Evolutionary conservation across 2,797 vertebrate genomes (phyloP), one percentile per base, ranked within the genome.

Genomic region (Streptopelia turtur): DNA sequence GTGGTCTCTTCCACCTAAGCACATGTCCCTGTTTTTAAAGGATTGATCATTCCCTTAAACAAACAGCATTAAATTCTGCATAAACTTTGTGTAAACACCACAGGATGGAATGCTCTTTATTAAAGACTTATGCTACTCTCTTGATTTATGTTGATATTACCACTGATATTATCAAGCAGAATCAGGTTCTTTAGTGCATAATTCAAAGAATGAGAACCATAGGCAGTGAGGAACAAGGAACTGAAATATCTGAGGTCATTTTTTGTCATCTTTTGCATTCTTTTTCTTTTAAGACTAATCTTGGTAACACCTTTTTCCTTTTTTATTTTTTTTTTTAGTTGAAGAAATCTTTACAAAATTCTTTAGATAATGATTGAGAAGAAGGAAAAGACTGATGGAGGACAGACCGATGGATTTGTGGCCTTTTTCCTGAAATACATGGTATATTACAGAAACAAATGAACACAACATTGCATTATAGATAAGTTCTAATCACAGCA

Each of bases 311-410:
- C 6, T 39, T 30, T 45, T 77, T 63, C 14, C 1, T 3, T 37
- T 63, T 41, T 65, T 63, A 69, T 56, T 37, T 50, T 66, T 83
- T 28, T 66, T 70, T 49, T 88, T 59, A 95, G 90, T 27, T 96
- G 61, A 97, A 97, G 82, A 96, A 95, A 90, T 87, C 56, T 68
- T 97, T 95, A 71, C 23, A 28, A 83, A 94, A 37, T 22, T 75
- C 92, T 35, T 74, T 49, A 89, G 74, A 37, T 70, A 89, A 83
- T 27, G 33, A 93, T 61, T 64, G 64, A 82, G 15, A 37, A 65
- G 85, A 94, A 94, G 90, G 71, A 93, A 94, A 76, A 82, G 60
- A 89, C 17, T 85, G 61, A 83, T 3, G 8, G 55, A 89, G 52
- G 45, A 63, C 60, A 64, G 28, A 86, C 5, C 31, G 35, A 30